Percentiles rank a stretch among this genome's conserved stretches.
phyloP scores from a whole-genome alignment of 2,797 vertebrate genomes.

The Aselliscus stoliczkanus region DNA sequence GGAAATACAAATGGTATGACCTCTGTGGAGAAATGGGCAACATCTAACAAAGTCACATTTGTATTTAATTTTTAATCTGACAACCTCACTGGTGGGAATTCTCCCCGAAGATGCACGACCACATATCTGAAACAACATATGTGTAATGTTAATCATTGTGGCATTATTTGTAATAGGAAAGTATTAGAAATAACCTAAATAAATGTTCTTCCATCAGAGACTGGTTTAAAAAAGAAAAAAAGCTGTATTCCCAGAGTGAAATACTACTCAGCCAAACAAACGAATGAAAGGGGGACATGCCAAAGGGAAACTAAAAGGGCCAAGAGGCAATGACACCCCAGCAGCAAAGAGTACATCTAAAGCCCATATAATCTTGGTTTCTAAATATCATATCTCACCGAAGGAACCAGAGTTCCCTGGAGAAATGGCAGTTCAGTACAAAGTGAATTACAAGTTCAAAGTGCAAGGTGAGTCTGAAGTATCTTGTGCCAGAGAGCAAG shows the following conservation, averaged over 20 bases:
- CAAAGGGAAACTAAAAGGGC: not conserved
- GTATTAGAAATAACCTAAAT: not conserved
- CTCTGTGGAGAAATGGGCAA: not conserved
- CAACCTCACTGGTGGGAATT: not conserved
- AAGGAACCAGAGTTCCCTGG: not conserved
- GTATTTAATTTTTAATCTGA: not conserved
- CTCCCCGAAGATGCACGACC: not conserved
- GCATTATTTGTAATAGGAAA: not conserved
- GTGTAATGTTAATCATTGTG: not conserved
- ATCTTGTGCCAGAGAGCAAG: not conserved
- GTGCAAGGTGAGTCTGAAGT: not conserved
- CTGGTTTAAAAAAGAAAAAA: slow-evolving; percentile 57
- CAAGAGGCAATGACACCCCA: not conserved
- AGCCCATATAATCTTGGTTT: not conserved
- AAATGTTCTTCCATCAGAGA: not conserved
- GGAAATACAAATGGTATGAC: not conserved
- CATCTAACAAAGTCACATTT: not conserved
- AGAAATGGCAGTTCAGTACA: not conserved
- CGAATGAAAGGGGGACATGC: not conserved
- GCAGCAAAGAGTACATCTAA: not conserved
- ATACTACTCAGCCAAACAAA: not conserved
- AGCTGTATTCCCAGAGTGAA: not conserved
- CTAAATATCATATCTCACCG: not conserved
- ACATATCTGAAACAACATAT: not conserved
- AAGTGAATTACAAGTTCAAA: not conserved